Conservation (phyloP, 1,140 invertebrate species). For the Achatina immaculata region DNA sequence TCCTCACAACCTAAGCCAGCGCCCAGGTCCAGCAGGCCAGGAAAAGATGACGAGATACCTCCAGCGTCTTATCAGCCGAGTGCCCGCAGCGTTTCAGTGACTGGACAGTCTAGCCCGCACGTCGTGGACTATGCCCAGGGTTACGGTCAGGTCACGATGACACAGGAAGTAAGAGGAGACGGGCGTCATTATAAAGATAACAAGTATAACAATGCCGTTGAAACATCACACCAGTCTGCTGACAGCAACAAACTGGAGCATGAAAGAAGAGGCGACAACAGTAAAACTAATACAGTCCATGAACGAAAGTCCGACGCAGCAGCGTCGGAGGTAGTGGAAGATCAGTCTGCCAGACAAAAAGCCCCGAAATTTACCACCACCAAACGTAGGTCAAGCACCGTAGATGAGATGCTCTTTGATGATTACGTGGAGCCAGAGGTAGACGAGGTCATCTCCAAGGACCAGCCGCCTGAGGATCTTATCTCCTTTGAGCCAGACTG, state of each 20-base stretch:
- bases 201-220: background rate
- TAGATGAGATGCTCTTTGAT: constrained; percentile 68
- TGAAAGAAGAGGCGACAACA: constrained; percentile 1
- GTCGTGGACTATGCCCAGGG: background rate
- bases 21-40: background rate
- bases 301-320: background rate
- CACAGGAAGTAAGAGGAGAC: background rate
- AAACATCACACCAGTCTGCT: constrained; percentile 33
- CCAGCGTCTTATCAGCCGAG: background rate
- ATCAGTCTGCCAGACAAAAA: constrained; percentile 21
- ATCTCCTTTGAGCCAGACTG: constrained; percentile 64
- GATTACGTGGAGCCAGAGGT: constrained; percentile 59
- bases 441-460: constrained; percentile 28
- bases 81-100: background rate
- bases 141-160: background rate
- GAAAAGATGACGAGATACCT: background rate
- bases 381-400: constrained; percentile 63
- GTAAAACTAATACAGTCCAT: background rate
- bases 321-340: background rate
- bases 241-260: constrained; percentile 30
- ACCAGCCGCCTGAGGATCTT: constrained; percentile 56
- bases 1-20: constrained; percentile 16
- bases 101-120: background rate
- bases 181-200: background rate
- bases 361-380: constrained; percentile 55